phyloP scores from a whole-genome alignment of 2,797 vertebrate genomes.

The Chiloscyllium punctatum region DNA sequence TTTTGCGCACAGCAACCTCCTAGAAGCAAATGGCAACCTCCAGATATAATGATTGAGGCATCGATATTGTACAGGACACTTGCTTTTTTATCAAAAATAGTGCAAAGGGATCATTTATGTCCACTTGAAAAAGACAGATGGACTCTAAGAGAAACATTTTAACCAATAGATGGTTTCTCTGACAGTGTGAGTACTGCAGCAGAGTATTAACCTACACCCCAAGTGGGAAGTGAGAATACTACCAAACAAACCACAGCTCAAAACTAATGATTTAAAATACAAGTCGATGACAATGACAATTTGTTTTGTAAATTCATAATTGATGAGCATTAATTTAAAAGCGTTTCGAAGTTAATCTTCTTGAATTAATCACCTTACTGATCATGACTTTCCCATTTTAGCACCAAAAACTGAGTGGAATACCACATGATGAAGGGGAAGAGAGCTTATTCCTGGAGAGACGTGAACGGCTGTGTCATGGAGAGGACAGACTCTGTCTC shows the following conservation, averaged over 20 bases:
- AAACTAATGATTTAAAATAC: not conserved
- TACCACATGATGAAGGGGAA: slow-evolving; percentile 46
- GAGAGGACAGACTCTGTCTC: slow-evolving; percentile 46
- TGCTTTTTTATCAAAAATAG: not conserved
- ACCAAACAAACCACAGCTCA: not conserved
- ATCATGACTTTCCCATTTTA: slow-evolving; percentile 44
- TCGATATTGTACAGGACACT: not conserved
- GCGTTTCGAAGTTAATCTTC: not conserved
- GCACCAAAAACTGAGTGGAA: slow-evolving; percentile 44
- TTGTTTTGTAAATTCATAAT: not conserved
- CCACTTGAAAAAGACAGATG: not conserved
- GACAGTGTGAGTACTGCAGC: not conserved
- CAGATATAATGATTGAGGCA: not conserved
- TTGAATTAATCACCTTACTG: not conserved
- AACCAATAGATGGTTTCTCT: not conserved
- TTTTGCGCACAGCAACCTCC: not conserved
- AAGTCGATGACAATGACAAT: not conserved
- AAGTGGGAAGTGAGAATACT: not conserved
- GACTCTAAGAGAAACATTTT: not conserved
- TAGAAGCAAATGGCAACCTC: not conserved
- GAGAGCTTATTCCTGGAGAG: slow-evolving; percentile 47
- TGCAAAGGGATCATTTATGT: not conserved
- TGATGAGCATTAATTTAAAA: not conserved
- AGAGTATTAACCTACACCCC: not conserved
- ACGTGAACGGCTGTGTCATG: slow-evolving; percentile 47